phyloP scores from a whole-genome alignment of 2,888 invertebrate species.

The Heliconius aoede region DNA sequence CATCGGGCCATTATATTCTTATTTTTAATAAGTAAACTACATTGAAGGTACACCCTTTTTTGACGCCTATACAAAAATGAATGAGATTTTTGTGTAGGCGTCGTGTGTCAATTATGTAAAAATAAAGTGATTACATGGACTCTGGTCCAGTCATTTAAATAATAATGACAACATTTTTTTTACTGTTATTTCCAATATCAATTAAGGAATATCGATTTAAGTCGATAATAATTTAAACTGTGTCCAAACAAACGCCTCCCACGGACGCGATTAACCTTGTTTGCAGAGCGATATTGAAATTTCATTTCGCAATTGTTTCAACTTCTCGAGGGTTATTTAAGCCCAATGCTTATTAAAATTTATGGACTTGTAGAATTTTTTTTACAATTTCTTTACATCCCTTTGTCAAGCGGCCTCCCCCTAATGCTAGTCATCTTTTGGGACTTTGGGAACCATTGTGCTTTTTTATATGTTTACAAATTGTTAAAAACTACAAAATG shows the following conservation, averaged over 20 bases:
- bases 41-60: no score
- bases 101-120: no score
- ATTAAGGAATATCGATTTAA: constrained; percentile 7
- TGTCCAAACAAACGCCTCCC: constrained; percentile 52
- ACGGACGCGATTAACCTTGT: constrained; percentile 63
- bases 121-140: neutral
- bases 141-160: neutral
- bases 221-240: constrained; percentile 55
- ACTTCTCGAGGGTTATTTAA: constrained; percentile 36
- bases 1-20: no score
- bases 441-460: neutral
- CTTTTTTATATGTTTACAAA: constrained; percentile 17
- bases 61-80: no score
- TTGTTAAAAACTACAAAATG: neutral
- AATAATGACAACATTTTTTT: neutral
- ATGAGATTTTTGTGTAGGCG: no score
- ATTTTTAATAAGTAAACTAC: no score
- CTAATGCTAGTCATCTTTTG: constrained; percentile 18
- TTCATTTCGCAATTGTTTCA: constrained; percentile 56
- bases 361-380: constrained; percentile 39
- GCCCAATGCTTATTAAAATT: constrained; percentile 39
- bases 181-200: constrained; percentile 27
- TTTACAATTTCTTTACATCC: constrained; percentile 31
- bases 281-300: constrained; percentile 66
- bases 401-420: neutral